A percentile compares a stretch with the other conserved stretches of the same genome.
These are phyloP conservation scores for Myiotriccus ornatus DNA, from an alignment of 2,797 vertebrate species.

Conservation along the genomic window DNA sequence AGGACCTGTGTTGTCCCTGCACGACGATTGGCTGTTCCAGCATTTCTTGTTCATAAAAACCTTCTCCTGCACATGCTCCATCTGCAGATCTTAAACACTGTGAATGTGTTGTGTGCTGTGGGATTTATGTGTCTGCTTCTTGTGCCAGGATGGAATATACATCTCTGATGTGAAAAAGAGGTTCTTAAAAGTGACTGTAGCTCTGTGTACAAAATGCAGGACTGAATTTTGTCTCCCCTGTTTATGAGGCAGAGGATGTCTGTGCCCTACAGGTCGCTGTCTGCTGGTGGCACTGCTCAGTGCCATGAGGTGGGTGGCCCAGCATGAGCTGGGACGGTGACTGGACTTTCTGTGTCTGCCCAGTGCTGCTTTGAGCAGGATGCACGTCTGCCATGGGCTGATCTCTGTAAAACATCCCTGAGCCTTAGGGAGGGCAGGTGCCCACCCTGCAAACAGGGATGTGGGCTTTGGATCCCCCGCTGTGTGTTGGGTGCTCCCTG, in stretches of 20 bases:
- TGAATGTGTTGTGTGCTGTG: constrained; percentile 17
- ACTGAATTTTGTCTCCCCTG: not conserved
- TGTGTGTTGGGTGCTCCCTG: not conserved
- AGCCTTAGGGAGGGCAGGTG: not conserved
- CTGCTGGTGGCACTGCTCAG: not conserved
- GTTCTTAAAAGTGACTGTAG: not conserved
- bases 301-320: not conserved
- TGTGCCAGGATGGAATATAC: not conserved
- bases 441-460: not conserved
- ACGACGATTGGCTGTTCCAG: not conserved
- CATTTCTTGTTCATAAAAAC: constrained; percentile 20
- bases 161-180: not conserved
- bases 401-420: fast-evolving
- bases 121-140: constrained; percentile 37
- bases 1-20: not conserved
- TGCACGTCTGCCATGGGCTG: fast-evolving
- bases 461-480: not conserved
- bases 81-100: constrained; percentile 33
- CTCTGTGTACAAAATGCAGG: not conserved
- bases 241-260: not conserved
- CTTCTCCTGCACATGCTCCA: constrained; percentile 37
- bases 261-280: fast-evolving
- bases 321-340: not conserved
- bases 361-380: not conserved
- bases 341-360: not conserved